Base-by-base conservation (phyloP, 2,113 vertebrate genomes). In the Condylura cristata region DNA sequence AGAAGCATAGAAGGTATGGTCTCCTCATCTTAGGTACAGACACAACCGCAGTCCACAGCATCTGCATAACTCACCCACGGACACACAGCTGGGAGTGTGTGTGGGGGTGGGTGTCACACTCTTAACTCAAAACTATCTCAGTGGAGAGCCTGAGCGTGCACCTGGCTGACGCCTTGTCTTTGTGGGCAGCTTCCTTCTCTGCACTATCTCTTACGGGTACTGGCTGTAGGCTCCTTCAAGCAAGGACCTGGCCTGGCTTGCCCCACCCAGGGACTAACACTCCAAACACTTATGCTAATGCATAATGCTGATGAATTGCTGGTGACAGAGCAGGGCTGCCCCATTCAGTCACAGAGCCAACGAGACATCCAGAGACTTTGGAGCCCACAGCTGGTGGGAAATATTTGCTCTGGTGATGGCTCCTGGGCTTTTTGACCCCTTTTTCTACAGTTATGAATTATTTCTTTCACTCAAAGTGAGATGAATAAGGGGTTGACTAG, bases 31-130 rank as follows among this genome's bases (percentile, higher is more conserved):
- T 32, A 44, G 46, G 26, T 2, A 6, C 8, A 95, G 44, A n/a
- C 13, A 81, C n/a, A 84, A 14, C 51, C 41, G 2, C 11, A 75
- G 28, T 2, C 22, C 2, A 44, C 7, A 56, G 32, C 5, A 12
- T 14, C 81, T 32, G 41, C 46, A 70, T n/a, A 26, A 11, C 7
- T 28, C 53, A 4, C 24, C 18, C 9, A 1, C 17, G 26, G n/a
- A 24, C 24, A 61, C 14, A n/a, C 0, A 28, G 34, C 8, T 41
- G 1, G 14, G 7, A 48, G 13, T 3, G n/a, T n/a, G n/a, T n/a
- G n/a, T n/a, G n/a, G n/a, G n/a, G n/a, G n/a, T n/a, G n/a, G n/a
- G n/a, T n/a, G n/a, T n/a, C n/a, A n/a, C n/a, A n/a, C n/a, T n/a
- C n/a, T n/a, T n/a, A n/a, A n/a, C 6, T 12, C 28, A 39, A 46